These are phyloP conservation scores for Lucilia sericata DNA, from an alignment of 1,140 invertebrate genomes.

Conservation along the genomic window DNA sequence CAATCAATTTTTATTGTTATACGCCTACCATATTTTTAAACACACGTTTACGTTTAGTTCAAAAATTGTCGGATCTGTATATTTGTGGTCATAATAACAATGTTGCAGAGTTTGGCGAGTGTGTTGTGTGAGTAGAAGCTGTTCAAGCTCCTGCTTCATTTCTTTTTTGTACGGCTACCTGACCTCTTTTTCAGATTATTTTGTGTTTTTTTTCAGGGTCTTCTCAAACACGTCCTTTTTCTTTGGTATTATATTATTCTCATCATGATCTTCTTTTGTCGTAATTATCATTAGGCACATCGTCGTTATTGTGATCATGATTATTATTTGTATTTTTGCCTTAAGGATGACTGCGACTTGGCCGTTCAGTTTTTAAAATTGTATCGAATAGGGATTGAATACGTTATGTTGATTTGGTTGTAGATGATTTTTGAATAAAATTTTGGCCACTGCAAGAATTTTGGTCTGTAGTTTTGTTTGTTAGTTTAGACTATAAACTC, in stretches of 20 bases:
- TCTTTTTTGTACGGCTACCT: neutral
- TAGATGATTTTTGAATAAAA: no score
- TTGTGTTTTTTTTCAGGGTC: neutral
- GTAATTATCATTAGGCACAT: neutral
- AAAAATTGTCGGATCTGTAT: no score
- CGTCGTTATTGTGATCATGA: neutral
- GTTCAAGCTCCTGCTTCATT: no score
- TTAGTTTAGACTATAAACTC: no score
- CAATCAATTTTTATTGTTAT: conserved; percentile 23
- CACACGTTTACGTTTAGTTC: neutral
- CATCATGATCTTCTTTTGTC: neutral
- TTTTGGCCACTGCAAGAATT: no score
- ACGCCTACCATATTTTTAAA: conserved; percentile 16
- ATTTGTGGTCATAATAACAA: no score
- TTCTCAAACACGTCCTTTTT: no score
- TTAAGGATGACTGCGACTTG: neutral
- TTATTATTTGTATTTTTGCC: neutral
- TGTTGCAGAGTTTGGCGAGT: no score
- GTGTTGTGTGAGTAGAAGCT: no score
- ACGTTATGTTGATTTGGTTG: no score
- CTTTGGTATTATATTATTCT: neutral
- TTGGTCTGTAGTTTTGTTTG: no score
- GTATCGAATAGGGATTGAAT: neutral
- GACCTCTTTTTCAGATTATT: conserved; percentile 12
- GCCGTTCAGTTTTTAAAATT: no score